A percentile compares a stretch with the other conserved stretches of the same genome.
phyloP scores from a whole-genome alignment of 2,888 invertebrate species.

The Andrena marginata region DNA sequence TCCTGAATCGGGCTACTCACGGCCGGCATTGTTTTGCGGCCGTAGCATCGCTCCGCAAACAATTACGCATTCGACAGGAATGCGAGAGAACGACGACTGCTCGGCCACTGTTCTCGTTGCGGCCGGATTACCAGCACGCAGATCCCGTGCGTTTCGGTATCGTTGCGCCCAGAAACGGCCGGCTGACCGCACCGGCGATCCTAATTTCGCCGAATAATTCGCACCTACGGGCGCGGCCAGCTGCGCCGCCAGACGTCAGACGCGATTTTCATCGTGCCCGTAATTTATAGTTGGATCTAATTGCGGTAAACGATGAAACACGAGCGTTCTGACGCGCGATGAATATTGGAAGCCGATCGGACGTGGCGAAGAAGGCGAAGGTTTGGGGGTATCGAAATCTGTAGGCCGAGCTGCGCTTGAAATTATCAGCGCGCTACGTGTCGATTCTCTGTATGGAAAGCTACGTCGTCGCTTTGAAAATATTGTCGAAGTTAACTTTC shows the following conservation, averaged over 20 bases:
- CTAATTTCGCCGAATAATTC: slow-evolving; percentile 59
- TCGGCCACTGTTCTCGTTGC: slow-evolving; percentile 40
- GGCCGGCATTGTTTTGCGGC: slow-evolving; percentile 43
- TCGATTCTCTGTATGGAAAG: too few species aligned
- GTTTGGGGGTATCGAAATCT: background rate
- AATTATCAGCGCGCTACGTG: background rate
- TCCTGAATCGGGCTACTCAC: slow-evolving; percentile 20
- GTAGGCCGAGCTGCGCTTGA: background rate
- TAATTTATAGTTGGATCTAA: slow-evolving; percentile 35
- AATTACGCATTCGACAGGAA: slow-evolving; percentile 58
- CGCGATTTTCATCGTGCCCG: slow-evolving; percentile 40
- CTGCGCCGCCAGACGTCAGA: slow-evolving; percentile 26
- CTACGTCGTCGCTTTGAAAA: too few species aligned
- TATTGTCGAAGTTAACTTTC: too few species aligned
- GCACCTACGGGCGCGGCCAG: slow-evolving; percentile 34
- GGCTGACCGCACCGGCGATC: slow-evolving; percentile 47
- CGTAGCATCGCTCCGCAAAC: slow-evolving; percentile 40
- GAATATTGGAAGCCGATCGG: background rate
- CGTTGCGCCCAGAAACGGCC: slow-evolving; percentile 50
- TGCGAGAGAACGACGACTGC: slow-evolving; percentile 33
- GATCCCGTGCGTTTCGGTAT: slow-evolving; percentile 50
- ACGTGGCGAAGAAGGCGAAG: background rate
- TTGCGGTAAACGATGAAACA: slow-evolving; percentile 21
- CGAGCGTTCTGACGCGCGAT: background rate
- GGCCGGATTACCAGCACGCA: slow-evolving; percentile 47